These are phyloP conservation scores for Laothoe populi DNA, from an alignment of 2,888 invertebrate genomes.

Conservation along the genomic window DNA sequence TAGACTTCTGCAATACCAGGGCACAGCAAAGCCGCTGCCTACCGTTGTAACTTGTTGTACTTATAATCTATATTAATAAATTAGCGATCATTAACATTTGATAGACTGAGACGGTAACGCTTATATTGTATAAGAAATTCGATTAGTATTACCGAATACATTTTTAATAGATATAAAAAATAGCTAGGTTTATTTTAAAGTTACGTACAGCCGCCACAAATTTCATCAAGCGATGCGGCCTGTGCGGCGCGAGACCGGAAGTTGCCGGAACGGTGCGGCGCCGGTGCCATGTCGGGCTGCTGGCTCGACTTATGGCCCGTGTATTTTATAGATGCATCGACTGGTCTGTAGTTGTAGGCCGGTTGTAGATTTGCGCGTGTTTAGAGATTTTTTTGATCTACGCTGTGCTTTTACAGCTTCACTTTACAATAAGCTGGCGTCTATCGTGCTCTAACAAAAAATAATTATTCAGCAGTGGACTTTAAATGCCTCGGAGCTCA, in stretches of 20 bases:
- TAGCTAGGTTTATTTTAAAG: not conserved
- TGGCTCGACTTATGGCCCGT: not conserved
- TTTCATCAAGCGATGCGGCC: constrained; percentile 24
- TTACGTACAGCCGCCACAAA: not conserved
- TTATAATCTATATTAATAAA: too few relatives aligned
- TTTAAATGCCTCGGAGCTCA: too few relatives aligned
- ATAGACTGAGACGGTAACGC: too few relatives aligned
- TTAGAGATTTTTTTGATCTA: not conserved
- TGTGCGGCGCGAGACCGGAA: constrained; percentile 31
- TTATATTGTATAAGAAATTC: too few relatives aligned
- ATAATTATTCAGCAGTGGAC: too few relatives aligned
- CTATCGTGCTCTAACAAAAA: too few relatives aligned
- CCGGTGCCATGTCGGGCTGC: constrained; percentile 31
- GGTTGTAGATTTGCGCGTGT: not conserved
- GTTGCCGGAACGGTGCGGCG: constrained; percentile 33
- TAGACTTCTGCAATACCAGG: too few relatives aligned
- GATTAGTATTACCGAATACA: not conserved
- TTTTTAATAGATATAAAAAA: not conserved
- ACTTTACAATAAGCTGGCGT: too few relatives aligned
- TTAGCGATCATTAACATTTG: too few relatives aligned
- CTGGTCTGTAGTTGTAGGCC: not conserved
- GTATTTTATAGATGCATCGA: not conserved
- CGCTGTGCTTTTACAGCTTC: too few relatives aligned
- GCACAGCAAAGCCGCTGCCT: too few relatives aligned
- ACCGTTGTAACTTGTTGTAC: too few relatives aligned